Base-by-base conservation (phyloP, 2,113 vertebrate species). In the Delphinus delphis region DNA sequence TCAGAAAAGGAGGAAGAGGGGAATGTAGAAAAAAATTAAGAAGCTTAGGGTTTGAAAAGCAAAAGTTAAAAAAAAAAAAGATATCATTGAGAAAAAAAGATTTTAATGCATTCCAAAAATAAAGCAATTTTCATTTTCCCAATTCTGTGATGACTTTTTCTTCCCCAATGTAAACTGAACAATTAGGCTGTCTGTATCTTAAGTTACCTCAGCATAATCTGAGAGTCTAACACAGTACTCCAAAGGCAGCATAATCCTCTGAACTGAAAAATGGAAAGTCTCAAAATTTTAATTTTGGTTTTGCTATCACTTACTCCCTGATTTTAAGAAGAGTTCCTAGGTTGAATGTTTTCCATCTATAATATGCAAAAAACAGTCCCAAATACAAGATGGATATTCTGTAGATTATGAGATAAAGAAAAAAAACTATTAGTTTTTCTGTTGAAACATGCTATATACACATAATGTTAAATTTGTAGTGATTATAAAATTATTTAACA, bases 401-500 rank as follows among this genome's bases (percentile, higher is more conserved):
- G 26, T 65, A 36, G 17, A 65, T 86, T 76, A 87, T 10, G 47
- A 86, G 21, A 89, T 68, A 93, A 65, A 90, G 44, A 55, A 14
- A 71, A 53, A 88, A 76, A 91, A 55, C 31, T 17, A 65, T 47
- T 36, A 47, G 55, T 60, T 73, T 80, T 88, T 60, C 38, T 84
- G 9, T n/a, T 60, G 71, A 92, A 91, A 68, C 2, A 20, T 77
- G 23, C 41, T 68, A 90, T 68, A 90, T 58, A 85, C 25, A 36
- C 6, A 55, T 26, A 88, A 70, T 33, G 15, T 65, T 92, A 84
- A 80, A 67, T 73, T 60, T 88, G 65, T 36, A 68, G 26, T 68
- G 67, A 93, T 76, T 90, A 53, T 73, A n/a, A 50, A 93, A 86
- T 93, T 74, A 96, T 58, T 73, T 71, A 74, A 68, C 5, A 73